These are phyloP conservation scores for Anthopleura xanthogrammica DNA, from an alignment of 92 coral and sea anemone genomes.

Conservation along the genomic window DNA sequence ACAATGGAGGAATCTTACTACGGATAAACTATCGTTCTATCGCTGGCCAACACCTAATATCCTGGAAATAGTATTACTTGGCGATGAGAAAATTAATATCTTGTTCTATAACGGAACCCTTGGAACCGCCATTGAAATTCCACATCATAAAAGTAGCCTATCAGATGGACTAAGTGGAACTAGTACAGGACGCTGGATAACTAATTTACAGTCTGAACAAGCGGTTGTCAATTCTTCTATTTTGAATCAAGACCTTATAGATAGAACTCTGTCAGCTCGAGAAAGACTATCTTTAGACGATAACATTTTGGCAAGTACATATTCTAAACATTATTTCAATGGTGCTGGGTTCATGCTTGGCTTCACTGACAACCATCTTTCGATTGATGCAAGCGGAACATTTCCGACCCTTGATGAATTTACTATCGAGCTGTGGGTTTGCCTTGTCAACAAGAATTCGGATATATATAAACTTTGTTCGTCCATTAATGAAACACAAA, in stretches of 20 bases:
- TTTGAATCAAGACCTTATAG: conserved; percentile 35
- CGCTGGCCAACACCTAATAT: conserved; percentile 60
- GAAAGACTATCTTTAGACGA: conserved; percentile 30
- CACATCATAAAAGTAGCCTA: conserved; percentile 17
- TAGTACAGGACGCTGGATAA: conserved; percentile 26
- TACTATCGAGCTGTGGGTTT: conserved; percentile 85
- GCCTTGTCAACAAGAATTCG: conserved; percentile 52
- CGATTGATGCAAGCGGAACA: conserved; percentile 44
- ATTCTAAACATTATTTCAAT: conserved; percentile 60
- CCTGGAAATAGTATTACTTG: conserved; percentile 40
- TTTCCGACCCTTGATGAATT: conserved; percentile 71
- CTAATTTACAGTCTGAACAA: conserved; percentile 6
- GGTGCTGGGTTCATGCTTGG: conserved; percentile 86
- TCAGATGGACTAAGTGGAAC: conserved; percentile 52
- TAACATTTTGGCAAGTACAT: conserved; percentile 46
- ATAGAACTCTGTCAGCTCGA: conserved; percentile 12
- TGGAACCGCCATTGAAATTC: conserved; percentile 52
- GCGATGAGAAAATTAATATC: conserved; percentile 26
- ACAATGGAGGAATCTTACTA: conserved; percentile 41
- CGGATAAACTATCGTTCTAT: conserved; percentile 36
- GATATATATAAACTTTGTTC: conserved; percentile 37
- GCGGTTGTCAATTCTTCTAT: not conserved
- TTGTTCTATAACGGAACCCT: conserved; percentile 51
- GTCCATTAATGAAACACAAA: conserved; percentile 12
- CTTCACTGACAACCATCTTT: conserved; percentile 56